phyloP scores from a whole-genome alignment of 2,797 vertebrate genomes.

The Karalla daura region DNA sequence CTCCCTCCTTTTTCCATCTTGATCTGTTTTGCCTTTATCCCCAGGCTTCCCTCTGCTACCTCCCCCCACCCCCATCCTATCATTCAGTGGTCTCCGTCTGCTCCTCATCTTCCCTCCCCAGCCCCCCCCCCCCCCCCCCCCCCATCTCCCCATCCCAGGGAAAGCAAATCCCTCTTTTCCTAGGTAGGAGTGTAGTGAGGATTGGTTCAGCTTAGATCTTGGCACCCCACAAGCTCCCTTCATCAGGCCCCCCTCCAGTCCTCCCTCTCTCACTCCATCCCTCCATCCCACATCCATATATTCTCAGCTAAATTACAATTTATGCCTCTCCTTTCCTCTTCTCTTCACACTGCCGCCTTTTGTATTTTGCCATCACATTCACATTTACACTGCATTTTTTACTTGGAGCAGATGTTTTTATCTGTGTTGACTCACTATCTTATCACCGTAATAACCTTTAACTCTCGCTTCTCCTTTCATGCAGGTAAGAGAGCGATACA shows the following conservation, averaged over 20 bases:
- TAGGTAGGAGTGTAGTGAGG: slow-evolving; percentile 79
- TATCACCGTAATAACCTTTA: slow-evolving; percentile 20
- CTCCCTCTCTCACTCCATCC: slow-evolving; percentile 34
- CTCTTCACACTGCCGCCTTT: slow-evolving; percentile 34
- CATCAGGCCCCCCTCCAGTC: slow-evolving; percentile 71
- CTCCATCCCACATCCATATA: slow-evolving; percentile 53
- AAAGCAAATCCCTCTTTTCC: slow-evolving; percentile 84
- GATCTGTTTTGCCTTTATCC: slow-evolving; percentile 72
- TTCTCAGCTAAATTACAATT: slow-evolving; percentile 70
- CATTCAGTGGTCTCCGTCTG: slow-evolving; percentile 69
- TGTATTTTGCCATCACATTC: slow-evolving; percentile 47
- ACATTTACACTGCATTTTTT: slow-evolving; percentile 59
- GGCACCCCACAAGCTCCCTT: slow-evolving; percentile 74
- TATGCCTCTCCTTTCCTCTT: slow-evolving; percentile 21
- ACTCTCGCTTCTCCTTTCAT: slow-evolving; percentile 22
- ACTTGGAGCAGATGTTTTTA: slow-evolving; percentile 51
- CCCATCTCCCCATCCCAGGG: slow-evolving; percentile 71
- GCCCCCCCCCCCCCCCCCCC: slow-evolving; percentile 66
- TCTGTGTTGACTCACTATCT: slow-evolving; percentile 27
- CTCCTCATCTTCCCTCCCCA: slow-evolving; percentile 63
- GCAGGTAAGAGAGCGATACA: slow-evolving; percentile 6
- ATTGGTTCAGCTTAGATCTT: slow-evolving; percentile 81
- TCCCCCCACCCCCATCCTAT: slow-evolving; percentile 7
- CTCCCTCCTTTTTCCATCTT: slow-evolving; percentile 63
- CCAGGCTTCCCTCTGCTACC: slow-evolving; percentile 46